A percentile compares a stretch with the other conserved stretches of the same genome.
phyloP scores from a whole-genome alignment of 1,140 invertebrate genomes.

The Adoxophyes honmai region DNA sequence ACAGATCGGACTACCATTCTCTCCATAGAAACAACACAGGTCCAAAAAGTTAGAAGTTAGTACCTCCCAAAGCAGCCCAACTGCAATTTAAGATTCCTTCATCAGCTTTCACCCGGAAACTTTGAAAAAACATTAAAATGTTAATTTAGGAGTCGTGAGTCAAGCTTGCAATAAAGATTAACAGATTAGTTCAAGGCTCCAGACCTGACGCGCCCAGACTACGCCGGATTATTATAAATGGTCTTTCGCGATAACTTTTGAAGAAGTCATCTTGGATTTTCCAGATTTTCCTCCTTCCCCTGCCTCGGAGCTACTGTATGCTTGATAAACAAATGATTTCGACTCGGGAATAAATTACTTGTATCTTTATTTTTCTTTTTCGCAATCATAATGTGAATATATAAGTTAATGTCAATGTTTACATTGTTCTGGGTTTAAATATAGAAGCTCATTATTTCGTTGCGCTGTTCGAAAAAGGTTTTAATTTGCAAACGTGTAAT shows the following conservation, averaged over 20 bases:
- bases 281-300: background rate
- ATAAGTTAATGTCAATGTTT: slow-evolving; percentile 3
- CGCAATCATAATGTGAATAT: slow-evolving; percentile 10
- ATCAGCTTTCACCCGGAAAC: background rate
- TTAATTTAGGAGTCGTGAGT: slow-evolving; percentile 16
- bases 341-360: slow-evolving; percentile 14
- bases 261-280: slow-evolving; percentile 13
- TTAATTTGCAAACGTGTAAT: too few species aligned
- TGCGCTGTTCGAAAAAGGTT: too few species aligned
- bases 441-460: background rate
- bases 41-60: too few species aligned
- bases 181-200: slow-evolving; percentile 35
- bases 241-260: slow-evolving; percentile 13
- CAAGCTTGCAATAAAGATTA: slow-evolving; percentile 43
- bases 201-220: slow-evolving; percentile 16
- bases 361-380: slow-evolving; percentile 12
- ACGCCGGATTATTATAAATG: slow-evolving; percentile 38
- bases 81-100: too few species aligned
- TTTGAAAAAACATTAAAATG: slow-evolving; percentile 5
- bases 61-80: too few species aligned
- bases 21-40: too few species aligned
- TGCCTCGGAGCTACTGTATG: background rate
- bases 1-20: too few species aligned
- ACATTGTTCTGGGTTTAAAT: slow-evolving; percentile 7
- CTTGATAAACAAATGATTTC: slow-evolving; percentile 13